phyloP scores from a whole-genome alignment of 2,113 vertebrate genomes.

The Halichoeres trimaculatus region DNA sequence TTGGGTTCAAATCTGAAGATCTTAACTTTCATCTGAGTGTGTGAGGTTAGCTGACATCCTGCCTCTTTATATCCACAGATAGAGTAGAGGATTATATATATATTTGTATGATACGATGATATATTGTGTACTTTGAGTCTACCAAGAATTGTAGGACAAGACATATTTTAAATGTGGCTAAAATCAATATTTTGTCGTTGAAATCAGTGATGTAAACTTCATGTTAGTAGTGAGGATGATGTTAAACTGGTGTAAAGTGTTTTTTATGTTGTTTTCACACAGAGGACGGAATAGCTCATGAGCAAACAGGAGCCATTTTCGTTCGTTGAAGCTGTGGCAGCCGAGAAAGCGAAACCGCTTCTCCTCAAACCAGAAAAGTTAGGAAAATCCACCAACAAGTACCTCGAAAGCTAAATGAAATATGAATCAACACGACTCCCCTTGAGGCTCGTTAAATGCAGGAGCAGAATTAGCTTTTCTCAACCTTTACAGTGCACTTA shows the following conservation, averaged over 20 bases:
- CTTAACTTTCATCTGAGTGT: conserved; percentile 42
- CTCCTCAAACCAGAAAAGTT: background rate
- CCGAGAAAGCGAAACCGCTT: background rate
- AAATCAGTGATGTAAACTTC: background rate
- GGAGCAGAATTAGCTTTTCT: background rate
- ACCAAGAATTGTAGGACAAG: conserved; percentile 43
- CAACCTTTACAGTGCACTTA: conserved; percentile 24
- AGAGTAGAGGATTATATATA: conserved; percentile 61
- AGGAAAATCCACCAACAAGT: no score
- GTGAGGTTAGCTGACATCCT: conserved; percentile 49
- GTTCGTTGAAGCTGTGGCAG: background rate
- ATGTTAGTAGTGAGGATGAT: background rate
- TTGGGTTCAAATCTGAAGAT: conserved; percentile 35
- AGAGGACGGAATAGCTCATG: background rate
- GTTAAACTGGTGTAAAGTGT: background rate
- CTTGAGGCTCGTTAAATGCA: background rate
- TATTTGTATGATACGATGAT: conserved; percentile 59
- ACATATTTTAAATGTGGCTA: conserved; percentile 68
- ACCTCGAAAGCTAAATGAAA: background rate
- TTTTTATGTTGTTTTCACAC: background rate
- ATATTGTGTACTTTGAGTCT: conserved; percentile 54
- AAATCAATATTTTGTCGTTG: conserved; percentile 11
- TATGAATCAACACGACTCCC: background rate
- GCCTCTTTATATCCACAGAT: conserved; percentile 65
- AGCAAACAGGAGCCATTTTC: no score